Conservation (phyloP, 1,140 invertebrate species). For the Panulirus ornatus region DNA sequence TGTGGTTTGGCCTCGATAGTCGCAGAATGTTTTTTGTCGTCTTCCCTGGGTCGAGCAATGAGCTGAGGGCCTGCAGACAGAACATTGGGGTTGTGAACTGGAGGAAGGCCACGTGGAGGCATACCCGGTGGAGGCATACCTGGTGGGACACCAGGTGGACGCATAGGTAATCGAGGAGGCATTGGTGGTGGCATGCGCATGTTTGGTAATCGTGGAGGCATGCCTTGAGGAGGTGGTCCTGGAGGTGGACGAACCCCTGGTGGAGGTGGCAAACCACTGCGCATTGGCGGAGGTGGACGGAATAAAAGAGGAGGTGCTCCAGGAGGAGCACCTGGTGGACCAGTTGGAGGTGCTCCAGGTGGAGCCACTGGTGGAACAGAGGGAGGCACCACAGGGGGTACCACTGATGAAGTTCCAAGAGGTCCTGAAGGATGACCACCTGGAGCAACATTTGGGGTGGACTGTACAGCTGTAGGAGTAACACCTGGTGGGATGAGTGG, state of each 20-base stretch:
- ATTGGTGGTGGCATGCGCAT: constrained; percentile 80
- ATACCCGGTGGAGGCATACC: constrained; percentile 78
- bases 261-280: constrained; percentile 77
- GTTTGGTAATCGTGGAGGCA: constrained; percentile 78
- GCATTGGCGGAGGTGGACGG: constrained; percentile 76
- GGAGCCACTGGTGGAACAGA: constrained; percentile 75
- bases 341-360: constrained; percentile 76
- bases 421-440: constrained; percentile 75
- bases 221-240: constrained; percentile 83
- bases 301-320: constrained; percentile 80
- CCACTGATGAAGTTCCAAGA: constrained; percentile 80
- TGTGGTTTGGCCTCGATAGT: constrained; percentile 96
- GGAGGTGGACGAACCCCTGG: constrained; percentile 79
- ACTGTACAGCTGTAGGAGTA: constrained; percentile 45
- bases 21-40: constrained; percentile 83
- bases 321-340: constrained; percentile 80
- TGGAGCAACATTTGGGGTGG: constrained; percentile 32
- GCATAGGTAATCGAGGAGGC: constrained; percentile 81
- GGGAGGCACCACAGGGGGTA: constrained; percentile 79
- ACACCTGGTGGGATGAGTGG: constrained; percentile 77
- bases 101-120: constrained; percentile 74
- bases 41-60: constrained; percentile 82
- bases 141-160: constrained; percentile 78
- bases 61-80: constrained; percentile 90
- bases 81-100: constrained; percentile 84